Conservation (phyloP, 1,140 invertebrate species). For the Littorina saxatilis region DNA sequence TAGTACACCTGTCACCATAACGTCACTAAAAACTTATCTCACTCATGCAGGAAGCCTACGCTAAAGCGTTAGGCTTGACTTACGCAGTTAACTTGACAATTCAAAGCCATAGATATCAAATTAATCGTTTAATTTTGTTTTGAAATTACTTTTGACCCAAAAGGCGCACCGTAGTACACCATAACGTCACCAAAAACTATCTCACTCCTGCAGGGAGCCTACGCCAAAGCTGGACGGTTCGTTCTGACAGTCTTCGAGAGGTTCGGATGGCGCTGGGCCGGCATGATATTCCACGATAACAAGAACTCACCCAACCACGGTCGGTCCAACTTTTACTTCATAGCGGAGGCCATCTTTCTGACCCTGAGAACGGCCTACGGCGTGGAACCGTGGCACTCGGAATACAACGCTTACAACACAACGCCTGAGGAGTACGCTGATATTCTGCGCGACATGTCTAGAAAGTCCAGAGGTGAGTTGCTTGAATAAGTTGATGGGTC, state of each 20-base stretch:
- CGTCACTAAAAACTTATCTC: no score
- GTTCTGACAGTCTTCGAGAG: slow-evolving; percentile 82
- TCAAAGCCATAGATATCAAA: no score
- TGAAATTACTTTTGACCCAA: no score
- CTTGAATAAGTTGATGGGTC: no score
- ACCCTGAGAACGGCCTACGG: slow-evolving; percentile 51
- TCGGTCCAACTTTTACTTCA: slow-evolving; percentile 62
- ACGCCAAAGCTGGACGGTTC: slow-evolving; percentile 82
- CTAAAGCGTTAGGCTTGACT: no score
- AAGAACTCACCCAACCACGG: slow-evolving; percentile 34
- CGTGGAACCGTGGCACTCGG: slow-evolving; percentile 77
- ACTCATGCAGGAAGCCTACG: no score
- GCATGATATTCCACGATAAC: slow-evolving; percentile 70
- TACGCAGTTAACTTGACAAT: no score
- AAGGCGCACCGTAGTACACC: not conserved
- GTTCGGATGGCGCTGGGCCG: slow-evolving; percentile 84
- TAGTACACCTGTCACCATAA: no score
- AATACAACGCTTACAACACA: slow-evolving; percentile 79
- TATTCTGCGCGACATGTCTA: slow-evolving; percentile 48
- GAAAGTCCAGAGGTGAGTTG: slow-evolving; percentile 57
- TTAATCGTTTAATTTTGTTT: no score
- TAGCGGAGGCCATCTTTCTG: slow-evolving; percentile 64
- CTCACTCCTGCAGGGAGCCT: slow-evolving; percentile 42
- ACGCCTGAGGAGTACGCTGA: slow-evolving; percentile 65
- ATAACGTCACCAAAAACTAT: not conserved